phyloP scores from a whole-genome alignment of 2,797 vertebrate species.

The Sebastiscus tertius region DNA sequence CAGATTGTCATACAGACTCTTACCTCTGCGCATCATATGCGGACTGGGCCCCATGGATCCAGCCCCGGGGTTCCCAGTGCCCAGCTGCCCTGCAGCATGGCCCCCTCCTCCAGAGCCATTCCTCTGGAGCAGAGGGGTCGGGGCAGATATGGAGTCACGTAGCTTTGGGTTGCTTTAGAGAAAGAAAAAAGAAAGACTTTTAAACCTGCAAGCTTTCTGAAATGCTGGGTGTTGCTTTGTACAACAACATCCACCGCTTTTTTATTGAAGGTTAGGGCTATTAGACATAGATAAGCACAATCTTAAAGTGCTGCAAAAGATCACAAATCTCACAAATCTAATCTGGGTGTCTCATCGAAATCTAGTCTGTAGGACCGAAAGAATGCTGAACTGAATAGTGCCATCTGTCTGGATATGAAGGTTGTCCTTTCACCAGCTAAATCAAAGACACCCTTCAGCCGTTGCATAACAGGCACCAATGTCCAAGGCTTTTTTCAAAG shows the following conservation, averaged over 20 bases:
- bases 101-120: constrained; percentile 78
- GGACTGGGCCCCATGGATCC: constrained; percentile 90
- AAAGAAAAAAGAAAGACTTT: neutral
- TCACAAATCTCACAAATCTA: neutral
- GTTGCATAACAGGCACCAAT: constrained; percentile 50
- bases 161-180: constrained; percentile 82
- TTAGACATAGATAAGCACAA: neutral
- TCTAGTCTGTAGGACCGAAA: constrained; percentile 34
- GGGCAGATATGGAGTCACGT: constrained; percentile 85
- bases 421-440: constrained; percentile 62
- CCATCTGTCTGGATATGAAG: constrained; percentile 62
- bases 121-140: constrained; percentile 81
- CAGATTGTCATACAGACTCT: constrained; percentile 12
- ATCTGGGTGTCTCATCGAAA: constrained; percentile 27
- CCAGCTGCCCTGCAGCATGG: constrained; percentile 80
- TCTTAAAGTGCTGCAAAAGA: neutral
- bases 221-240: neutral
- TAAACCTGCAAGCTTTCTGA: neutral
- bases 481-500: constrained; percentile 39
- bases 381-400: constrained; percentile 40
- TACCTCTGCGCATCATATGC: constrained; percentile 91
- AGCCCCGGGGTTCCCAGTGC: constrained; percentile 72
- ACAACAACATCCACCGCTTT: neutral
- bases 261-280: neutral
- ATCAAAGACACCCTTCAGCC: constrained; percentile 63